Evolutionary conservation across 2,888 invertebrate species (phyloP).

Genomic region (Hedya salicella): DNA sequence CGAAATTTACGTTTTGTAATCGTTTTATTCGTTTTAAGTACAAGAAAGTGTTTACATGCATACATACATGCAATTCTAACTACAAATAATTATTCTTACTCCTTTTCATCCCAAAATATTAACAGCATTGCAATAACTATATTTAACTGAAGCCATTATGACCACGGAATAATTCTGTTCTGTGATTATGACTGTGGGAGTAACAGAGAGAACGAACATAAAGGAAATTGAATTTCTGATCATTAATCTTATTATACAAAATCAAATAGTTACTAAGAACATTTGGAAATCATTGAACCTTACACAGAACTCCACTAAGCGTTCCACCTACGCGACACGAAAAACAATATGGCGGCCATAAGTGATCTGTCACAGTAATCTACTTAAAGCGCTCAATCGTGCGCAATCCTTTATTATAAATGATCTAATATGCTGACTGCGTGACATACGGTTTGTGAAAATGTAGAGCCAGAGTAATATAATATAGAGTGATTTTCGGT

Average conservation of each 20-base stretch:
- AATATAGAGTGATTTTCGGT: too few relatives aligned
- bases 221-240: constrained; percentile 8
- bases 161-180: too few relatives aligned
- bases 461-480: background rate
- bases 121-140: background rate
- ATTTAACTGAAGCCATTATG: background rate
- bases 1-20: too few relatives aligned
- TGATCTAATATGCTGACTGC: constrained; percentile 31
- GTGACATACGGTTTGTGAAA: background rate
- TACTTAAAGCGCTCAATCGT: constrained; percentile 39
- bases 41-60: too few relatives aligned
- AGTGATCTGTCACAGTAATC: constrained; percentile 41
- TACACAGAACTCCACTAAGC: constrained; percentile 39
- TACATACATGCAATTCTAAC: too few relatives aligned
- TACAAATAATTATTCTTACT: too few relatives aligned
- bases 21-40: too few relatives aligned
- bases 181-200: constrained; percentile 9
- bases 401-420: constrained; percentile 41
- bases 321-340: constrained; percentile 31
- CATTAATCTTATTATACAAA: constrained; percentile 35
- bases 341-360: constrained; percentile 37
- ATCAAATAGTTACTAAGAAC: constrained; percentile 14
- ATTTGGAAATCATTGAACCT: constrained; percentile 19
- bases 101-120: too few relatives aligned
- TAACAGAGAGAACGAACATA: background rate